A percentile compares a stretch with the other conserved stretches of the same genome.
Conservation (phyloP, 2,888 invertebrate species). For the Cryptus armator region DNA sequence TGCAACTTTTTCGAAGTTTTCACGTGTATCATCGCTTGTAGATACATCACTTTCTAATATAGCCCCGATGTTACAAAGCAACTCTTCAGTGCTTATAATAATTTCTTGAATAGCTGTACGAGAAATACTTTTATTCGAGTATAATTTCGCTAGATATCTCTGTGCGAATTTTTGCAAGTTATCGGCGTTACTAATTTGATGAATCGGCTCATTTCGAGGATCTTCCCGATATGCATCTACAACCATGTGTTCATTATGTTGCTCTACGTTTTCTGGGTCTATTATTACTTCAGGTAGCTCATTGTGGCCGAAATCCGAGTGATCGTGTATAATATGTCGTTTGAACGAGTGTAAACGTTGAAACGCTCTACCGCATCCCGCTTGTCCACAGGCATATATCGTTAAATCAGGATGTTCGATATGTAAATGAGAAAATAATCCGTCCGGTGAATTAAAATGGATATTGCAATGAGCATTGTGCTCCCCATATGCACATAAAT, state of each 20-base stretch:
- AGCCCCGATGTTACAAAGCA: not conserved
- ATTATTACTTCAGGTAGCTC: not conserved
- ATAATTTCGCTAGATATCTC: constrained; percentile 1
- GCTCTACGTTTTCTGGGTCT: not conserved
- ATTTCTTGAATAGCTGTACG: constrained; percentile 14
- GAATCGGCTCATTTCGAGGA: not conserved
- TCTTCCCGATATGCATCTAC: not conserved
- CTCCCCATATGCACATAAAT: not conserved
- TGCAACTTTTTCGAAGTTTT: not conserved
- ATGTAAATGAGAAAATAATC: not conserved
- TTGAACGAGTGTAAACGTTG: not conserved
- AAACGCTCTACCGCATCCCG: not conserved
- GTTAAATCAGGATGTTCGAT: not conserved
- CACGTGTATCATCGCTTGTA: not conserved
- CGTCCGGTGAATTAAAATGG: not conserved
- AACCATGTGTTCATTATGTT: not conserved
- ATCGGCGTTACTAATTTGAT: not conserved
- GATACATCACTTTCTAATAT: not conserved
- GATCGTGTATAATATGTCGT: not conserved
- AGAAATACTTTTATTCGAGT: not conserved
- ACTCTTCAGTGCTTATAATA: not conserved
- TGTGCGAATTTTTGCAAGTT: not conserved
- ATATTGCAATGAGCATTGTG: not conserved
- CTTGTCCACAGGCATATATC: not conserved
- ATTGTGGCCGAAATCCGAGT: not conserved